Base-by-base conservation (phyloP, 2,888 invertebrate genomes). In the Papilio protenor region DNA sequence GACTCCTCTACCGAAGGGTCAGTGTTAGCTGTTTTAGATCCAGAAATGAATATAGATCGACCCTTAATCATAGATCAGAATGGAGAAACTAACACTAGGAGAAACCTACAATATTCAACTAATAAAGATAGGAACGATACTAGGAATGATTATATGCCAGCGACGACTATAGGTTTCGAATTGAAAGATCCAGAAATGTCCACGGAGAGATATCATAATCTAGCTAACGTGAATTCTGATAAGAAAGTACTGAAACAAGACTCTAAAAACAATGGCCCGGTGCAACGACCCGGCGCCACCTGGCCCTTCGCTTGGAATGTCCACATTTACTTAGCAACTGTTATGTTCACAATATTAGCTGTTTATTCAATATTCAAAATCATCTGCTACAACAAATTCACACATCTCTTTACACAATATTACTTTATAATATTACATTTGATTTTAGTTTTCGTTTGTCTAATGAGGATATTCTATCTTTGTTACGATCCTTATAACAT, bases 401-500 rank as follows among this genome's bases (percentile, higher is more conserved):
- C 98, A 10, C 98, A 98, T 90, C 95, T 99, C 80, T 96, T 98
- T 84, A 97, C 97, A 2, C 97, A 97, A 87, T 97, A 97, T 79
- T 98, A 98, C 89, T 98, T 98, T 90, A 95, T 98, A 45, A 97
- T 97, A 57, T 95, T 98, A 33, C 98, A 98, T 91, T 91, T 98
- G 73, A 96, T 98, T 82, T 92, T 99, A 77, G 97, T 98, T 14
- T 95, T 97, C 16, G 97, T 98, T 66, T 98, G 98, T 87, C 96
- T 97, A 23, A 94, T 98, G 86, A 96, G 98, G 73, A 97, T 98
- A 84, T 97, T 98, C 84, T 98, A 98, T 87, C 95, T 99, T 83
- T 97, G 98, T 84, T 97, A 98, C 87, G 99, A 99, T 91, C 98
- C 98, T 0, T 99, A 99, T 88, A 98, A 98, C 87, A 96, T 97